phyloP scores from a whole-genome alignment of 2,888 invertebrate genomes.

The Neoaliturus tenellus region DNA sequence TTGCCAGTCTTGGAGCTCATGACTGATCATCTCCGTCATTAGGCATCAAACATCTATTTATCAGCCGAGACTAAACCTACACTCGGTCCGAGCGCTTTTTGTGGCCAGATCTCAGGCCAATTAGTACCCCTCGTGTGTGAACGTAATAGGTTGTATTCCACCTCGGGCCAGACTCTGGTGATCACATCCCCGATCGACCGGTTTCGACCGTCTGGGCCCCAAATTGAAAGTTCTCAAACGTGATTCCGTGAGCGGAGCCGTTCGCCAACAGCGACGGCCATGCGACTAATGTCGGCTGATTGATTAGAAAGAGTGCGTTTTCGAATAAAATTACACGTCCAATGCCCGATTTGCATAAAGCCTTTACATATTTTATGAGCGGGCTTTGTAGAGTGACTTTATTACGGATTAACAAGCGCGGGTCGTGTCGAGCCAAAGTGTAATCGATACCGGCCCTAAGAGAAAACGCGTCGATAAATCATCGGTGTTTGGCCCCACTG shows the following conservation, averaged over 20 bases:
- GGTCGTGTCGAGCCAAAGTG: conserved; percentile 3
- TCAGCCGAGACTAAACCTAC: conserved; percentile 28
- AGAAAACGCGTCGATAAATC: conserved; percentile 19
- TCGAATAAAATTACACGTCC: conserved; percentile 33
- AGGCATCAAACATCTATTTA: conserved; percentile 48
- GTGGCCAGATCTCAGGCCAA: conserved; percentile 23
- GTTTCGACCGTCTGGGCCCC: neutral
- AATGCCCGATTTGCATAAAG: conserved; percentile 43
- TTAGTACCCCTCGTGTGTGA: conserved; percentile 35
- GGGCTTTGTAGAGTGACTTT: conserved; percentile 39
- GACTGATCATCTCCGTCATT: conserved; percentile 31
- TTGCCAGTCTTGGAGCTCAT: neutral
- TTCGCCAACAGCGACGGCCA: conserved; percentile 21
- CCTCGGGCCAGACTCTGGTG: neutral
- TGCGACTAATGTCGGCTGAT: conserved; percentile 22
- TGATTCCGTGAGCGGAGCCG: conserved; percentile 12
- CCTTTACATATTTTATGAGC: conserved; percentile 51
- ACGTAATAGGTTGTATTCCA: conserved; percentile 13
- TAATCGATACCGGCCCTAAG: conserved; percentile 42
- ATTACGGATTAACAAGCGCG: conserved; percentile 48
- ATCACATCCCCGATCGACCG: conserved; percentile 7
- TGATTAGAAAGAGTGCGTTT: conserved; percentile 28
- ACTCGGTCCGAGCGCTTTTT: conserved; percentile 15
- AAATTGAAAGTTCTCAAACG: conserved; percentile 31
- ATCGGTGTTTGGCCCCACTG: conserved; percentile 19